Percentiles rank a stretch among this genome's conserved stretches.
Evolutionary conservation across 2,888 invertebrate species (phyloP).

Genomic region (Nephrotoma flavescens): DNA sequence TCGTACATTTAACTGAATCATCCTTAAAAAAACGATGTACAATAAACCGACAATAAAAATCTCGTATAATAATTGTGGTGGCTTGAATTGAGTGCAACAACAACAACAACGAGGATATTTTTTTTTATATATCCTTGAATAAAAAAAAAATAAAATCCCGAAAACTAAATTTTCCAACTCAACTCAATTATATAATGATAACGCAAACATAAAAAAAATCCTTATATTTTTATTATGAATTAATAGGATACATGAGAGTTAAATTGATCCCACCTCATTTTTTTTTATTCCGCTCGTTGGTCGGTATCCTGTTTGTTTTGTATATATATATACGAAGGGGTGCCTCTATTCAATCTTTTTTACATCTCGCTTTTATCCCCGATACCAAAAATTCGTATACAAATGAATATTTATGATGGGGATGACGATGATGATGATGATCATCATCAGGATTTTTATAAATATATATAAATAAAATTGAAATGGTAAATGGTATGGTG

Average conservation of each 20-base stretch:
- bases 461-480: not conserved
- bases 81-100: not conserved
- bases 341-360: not conserved
- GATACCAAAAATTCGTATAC: not conserved
- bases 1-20: not conserved
- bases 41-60: not conserved
- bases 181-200: constrained; percentile 6
- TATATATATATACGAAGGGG: not conserved
- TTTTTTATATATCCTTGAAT: not conserved
- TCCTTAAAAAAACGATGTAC: not conserved
- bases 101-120: not conserved
- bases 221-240: not conserved
- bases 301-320: not conserved
- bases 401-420: not conserved
- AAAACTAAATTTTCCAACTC: constrained; percentile 1
- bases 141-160: not conserved
- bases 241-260: not conserved
- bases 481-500: not conserved
- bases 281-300: not conserved
- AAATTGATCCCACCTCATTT: constrained; percentile 2
- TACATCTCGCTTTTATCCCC: not conserved
- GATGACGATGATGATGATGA: not conserved
- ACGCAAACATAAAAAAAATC: not conserved
- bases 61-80: not conserved
- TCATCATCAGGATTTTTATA: not conserved